phyloP scores from a whole-genome alignment of 1,140 invertebrate species.

The Ostrea denselamellosa region DNA sequence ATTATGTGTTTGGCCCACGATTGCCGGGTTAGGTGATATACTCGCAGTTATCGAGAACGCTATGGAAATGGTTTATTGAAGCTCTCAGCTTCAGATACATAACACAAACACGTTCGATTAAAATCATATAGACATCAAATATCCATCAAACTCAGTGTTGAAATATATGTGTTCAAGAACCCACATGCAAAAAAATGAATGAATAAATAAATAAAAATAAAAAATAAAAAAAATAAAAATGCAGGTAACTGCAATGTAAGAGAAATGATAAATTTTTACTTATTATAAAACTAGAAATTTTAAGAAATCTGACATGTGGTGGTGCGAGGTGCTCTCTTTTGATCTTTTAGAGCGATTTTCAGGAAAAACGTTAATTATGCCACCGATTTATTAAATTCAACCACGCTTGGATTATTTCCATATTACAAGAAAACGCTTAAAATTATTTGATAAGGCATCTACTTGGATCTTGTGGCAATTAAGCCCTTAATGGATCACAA shows the following conservation, averaged over 20 bases:
- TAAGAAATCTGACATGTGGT: not conserved
- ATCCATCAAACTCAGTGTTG: too few species aligned
- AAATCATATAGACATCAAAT: too few species aligned
- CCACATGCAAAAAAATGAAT: too few species aligned
- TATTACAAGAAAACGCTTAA: not conserved
- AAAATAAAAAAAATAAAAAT: too few species aligned
- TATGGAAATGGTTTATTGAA: not conserved
- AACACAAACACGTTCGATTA: too few species aligned
- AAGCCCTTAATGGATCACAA: not conserved
- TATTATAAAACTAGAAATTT: not conserved
- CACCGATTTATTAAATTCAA: not conserved
- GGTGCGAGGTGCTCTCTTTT: not conserved
- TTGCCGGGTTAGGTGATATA: not conserved
- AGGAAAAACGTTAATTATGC: not conserved
- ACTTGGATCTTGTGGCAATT: not conserved
- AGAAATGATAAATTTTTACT: not conserved
- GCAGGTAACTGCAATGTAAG: too few species aligned
- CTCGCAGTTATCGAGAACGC: not conserved
- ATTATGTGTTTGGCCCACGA: not conserved
- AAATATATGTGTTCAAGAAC: too few species aligned
- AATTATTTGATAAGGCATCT: slow-evolving; percentile 20
- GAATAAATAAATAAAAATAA: too few species aligned
- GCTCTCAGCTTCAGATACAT: too few species aligned
- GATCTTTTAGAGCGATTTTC: not conserved
- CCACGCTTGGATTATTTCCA: not conserved